Conservation (phyloP, 2,797 vertebrate species). For the Hoplostethus atlanticus region DNA sequence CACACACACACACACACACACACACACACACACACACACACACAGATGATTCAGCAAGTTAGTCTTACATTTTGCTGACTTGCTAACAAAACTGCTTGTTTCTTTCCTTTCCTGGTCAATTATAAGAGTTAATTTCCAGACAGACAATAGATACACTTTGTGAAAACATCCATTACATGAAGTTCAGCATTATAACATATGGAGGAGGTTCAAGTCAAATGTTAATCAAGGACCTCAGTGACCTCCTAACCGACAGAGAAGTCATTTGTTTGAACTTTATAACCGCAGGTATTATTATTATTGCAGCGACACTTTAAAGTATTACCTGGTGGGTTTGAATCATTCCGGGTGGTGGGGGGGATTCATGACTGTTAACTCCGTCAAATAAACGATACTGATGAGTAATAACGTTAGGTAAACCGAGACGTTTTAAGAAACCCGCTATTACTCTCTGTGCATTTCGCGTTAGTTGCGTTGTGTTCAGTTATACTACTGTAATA, state of each 20-base stretch:
- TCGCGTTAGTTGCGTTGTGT: not conserved
- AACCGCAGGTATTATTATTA: too few relatives aligned
- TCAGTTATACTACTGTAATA: conserved; percentile 79
- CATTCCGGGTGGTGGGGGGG: conserved; percentile 52
- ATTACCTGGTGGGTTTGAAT: conserved; percentile 67
- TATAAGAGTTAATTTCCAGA: too few relatives aligned
- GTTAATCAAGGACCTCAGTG: too few relatives aligned
- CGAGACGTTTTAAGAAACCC: not conserved
- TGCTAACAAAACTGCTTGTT: too few relatives aligned
- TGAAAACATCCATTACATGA: too few relatives aligned
- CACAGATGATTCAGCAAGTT: not conserved
- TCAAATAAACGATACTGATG: not conserved
- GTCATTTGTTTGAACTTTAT: too few relatives aligned
- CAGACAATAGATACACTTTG: too few relatives aligned
- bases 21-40: not conserved
- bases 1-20: conserved; percentile 15
- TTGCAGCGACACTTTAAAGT: not conserved
- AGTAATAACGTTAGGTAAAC: conserved; percentile 4
- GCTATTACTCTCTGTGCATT: conserved; percentile 4
- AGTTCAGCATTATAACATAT: too few relatives aligned
- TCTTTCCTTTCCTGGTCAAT: too few relatives aligned
- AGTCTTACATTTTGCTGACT: too few relatives aligned
- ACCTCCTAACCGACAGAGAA: too few relatives aligned
- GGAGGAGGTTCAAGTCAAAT: too few relatives aligned
- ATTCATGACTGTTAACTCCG: conserved; percentile 60